These are phyloP conservation scores for Lasioglossum morio DNA, from an alignment of 2,888 invertebrate species.

Conservation along the genomic window DNA sequence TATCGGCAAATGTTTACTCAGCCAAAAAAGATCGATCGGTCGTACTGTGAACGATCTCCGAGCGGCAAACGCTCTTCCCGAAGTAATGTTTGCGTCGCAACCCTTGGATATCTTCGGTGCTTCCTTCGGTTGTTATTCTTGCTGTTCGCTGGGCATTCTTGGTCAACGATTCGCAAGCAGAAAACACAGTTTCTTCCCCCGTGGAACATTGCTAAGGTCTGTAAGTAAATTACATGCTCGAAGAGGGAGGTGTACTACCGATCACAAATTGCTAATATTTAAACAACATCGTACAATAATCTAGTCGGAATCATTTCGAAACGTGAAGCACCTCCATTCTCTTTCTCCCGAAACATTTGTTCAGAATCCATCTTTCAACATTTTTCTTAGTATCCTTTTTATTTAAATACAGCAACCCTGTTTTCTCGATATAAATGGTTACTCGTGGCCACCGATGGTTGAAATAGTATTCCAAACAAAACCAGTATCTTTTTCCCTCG, in stretches of 20 bases:
- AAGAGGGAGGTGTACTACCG: not conserved
- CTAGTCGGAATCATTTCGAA: too few species aligned
- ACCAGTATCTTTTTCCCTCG: not conserved
- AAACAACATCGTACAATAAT: not conserved
- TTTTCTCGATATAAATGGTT: not conserved
- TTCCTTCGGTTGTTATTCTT: conserved; percentile 62
- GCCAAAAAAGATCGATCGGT: conserved; percentile 57
- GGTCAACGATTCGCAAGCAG: conserved; percentile 41
- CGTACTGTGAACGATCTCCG: conserved; percentile 29
- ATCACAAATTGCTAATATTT: not conserved
- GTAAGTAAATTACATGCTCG: not conserved
- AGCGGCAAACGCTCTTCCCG: conserved; percentile 39
- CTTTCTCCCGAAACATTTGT: not conserved
- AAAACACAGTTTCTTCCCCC: not conserved
- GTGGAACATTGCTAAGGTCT: not conserved
- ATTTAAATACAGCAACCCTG: too few species aligned
- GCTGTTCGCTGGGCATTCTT: conserved; percentile 27
- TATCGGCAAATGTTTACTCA: conserved; percentile 61
- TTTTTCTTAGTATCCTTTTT: not conserved
- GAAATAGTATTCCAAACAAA: not conserved
- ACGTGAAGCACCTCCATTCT: not conserved
- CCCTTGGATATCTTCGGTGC: conserved; percentile 41
- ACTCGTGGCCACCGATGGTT: not conserved
- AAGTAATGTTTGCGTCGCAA: conserved; percentile 53
- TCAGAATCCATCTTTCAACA: not conserved